Base-by-base conservation (phyloP, 1,140 invertebrate species). In the fruit fly (Drosophila melanogaster) region DNA sequence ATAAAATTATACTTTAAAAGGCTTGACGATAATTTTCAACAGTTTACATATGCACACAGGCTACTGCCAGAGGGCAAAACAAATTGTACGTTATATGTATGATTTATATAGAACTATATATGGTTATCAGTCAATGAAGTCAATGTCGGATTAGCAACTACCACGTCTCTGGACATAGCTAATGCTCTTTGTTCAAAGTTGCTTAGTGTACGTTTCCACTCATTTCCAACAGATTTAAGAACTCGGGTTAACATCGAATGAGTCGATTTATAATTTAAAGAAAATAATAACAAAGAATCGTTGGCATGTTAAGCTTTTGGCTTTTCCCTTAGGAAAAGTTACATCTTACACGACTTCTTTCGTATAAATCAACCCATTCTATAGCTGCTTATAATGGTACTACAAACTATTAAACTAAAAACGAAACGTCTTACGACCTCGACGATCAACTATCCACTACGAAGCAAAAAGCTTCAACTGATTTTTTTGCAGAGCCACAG, bases 61-160 rank as follows among this genome's bases (percentile, higher is more conserved):
- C 62, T 57, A 56, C 53, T 61, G 47, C 38, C 49, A 6, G 37
- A 22, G 30, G 43, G 44, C 55, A 67, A 69, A 61, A 61, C 51
- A 57, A 69, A 61, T 74, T 41, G 64, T 86, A 51, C 62, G 62
- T 77, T 47, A 38, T 69, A 56, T 70, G 64, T 35, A 11, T 70
- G 35, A 41, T 30, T 58, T 65, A 24, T 70, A 35, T 69, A 56
- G 17, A 70, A 47, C 55, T 75, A 67, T 79, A 58, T 78, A 81
- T 54, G 72, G 64, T 58, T 85, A 86, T 86, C 83, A 86, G 83
- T 86, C 83, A 65, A 87, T 86, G 83, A 86, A 87, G 62, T 83
- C 59, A 72, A 83, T 87, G 71, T 79, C 62, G 69, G 62, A 72
- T 79, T 62, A 87, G 40, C 64, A 71, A 75, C 58, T 56, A 77